phyloP scores from a whole-genome alignment of 2,113 vertebrate species.

The Cinclus mexicanus region DNA sequence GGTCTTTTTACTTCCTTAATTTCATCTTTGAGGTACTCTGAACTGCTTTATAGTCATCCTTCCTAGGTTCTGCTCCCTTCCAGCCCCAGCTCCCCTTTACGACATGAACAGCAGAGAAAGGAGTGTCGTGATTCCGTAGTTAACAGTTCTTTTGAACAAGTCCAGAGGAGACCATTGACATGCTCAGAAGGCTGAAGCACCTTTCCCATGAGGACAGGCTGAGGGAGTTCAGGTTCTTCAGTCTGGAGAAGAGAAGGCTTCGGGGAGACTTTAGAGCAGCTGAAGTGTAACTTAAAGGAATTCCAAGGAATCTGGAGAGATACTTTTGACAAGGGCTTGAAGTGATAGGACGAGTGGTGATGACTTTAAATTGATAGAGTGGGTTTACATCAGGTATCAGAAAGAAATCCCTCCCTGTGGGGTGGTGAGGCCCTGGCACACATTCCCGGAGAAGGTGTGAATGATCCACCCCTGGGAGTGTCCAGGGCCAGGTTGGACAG shows the following conservation, averaged over 20 bases:
- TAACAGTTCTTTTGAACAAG: neutral
- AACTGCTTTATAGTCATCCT: neutral
- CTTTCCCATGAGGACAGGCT: neutral
- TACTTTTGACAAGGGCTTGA: neutral
- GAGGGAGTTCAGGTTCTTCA: neutral
- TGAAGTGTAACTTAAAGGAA: neutral
- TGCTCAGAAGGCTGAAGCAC: neutral
- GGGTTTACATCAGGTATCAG: neutral
- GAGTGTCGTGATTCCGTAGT: neutral
- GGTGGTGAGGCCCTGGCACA: neutral
- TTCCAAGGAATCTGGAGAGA: neutral
- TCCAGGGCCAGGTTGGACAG: rapidly evolving
- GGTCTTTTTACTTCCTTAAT: neutral
- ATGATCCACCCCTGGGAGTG: neutral
- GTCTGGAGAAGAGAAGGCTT: neutral
- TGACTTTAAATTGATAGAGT: neutral
- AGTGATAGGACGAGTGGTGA: neutral
- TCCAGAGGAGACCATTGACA: neutral
- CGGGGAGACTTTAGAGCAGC: neutral
- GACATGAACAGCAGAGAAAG: neutral
- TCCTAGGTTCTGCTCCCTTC: neutral
- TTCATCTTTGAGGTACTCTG: neutral
- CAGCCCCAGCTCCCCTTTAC: neutral
- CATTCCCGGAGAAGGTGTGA: neutral
- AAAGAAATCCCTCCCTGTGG: neutral